Evolutionary conservation across 2,888 invertebrate species (phyloP).

Genomic region (Cephus rjabovi): DNA sequence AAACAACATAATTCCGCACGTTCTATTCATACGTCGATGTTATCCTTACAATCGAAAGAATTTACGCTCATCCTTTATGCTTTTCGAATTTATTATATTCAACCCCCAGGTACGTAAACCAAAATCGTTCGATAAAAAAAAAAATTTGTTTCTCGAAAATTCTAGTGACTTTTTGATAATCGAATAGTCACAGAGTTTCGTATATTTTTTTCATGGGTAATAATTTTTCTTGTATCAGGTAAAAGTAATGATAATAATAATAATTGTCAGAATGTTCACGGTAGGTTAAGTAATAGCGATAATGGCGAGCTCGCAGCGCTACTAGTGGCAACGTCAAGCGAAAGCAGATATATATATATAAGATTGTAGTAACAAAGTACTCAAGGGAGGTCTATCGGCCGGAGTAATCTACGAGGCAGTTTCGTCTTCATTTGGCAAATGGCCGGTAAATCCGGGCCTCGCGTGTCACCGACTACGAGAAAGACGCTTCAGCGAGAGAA

Average conservation of each 20-base stretch:
- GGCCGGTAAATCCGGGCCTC: slow-evolving; percentile 47
- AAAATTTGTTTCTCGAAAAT: neutral
- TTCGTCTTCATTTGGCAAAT: slow-evolving; percentile 56
- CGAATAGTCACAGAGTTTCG: no score
- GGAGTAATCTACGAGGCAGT: slow-evolving; percentile 47
- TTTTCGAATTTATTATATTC: neutral
- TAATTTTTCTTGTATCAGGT: neutral
- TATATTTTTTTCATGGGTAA: no score
- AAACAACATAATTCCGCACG: neutral
- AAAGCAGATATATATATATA: neutral
- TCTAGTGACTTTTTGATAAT: no score
- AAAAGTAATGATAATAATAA: neutral
- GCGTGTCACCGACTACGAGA: slow-evolving; percentile 29
- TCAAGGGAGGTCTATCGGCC: slow-evolving; percentile 8
- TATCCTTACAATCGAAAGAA: neutral
- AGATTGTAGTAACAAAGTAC: neutral
- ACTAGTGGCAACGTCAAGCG: neutral
- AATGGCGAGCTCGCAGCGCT: neutral
- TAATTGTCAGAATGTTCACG: neutral
- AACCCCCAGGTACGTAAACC: neutral
- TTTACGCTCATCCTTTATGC: neutral
- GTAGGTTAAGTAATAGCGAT: neutral
- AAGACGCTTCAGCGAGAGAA: slow-evolving; percentile 21
- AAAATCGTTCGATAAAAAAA: neutral
- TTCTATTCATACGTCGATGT: neutral